Evolutionary conservation across 1,140 invertebrate species (phyloP), one percentile per base, ranked within the genome.

Genomic region (Lepidotrigona ventralis): DNA sequence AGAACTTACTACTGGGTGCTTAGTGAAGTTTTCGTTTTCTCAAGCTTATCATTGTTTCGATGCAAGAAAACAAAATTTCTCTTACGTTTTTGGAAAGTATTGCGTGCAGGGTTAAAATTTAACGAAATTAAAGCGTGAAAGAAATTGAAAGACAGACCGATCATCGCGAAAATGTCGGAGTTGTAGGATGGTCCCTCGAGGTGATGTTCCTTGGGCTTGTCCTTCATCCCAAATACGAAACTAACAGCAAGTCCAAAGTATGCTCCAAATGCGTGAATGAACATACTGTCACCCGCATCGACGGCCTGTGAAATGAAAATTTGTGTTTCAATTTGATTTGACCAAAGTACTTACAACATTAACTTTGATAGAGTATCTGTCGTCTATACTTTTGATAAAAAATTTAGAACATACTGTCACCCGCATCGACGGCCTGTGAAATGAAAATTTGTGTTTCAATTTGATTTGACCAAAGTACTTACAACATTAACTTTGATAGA

Each of bases 161-260:
- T 97, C 98, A 99, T 99, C 17, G 98, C 97, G 88, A 98, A 98
- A 56, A 98, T 94, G 92, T 99, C 98, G 0, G 98, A 98, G 23
- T 95, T 95, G 90, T 99, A 98, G 46, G 94, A 96, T 0, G 98
- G 95, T 6, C 96, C 96, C 91, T 97, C 97, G 2, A 96, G 93
- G 84, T 95, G 93, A 76, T 95, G 93, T 80, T 95, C 93, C 83
- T 95, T 95, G 0, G 95, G 94, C 71, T 92, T 93, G 0, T 91
- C 86, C 70, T 91, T 93, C 51, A 91, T 86, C n/a, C 95, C 95
- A 63, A 97, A 89, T 69, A 97, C 95, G 82, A 96, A 95, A 76
- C 98, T 98, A 8, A 97, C 96, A 1, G 97, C 97, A 51, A 99
- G 92, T 11, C 99, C 99, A 92, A 99, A 99, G 93, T 99, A 99